A percentile compares a stretch with the other conserved stretches of the same genome.
Evolutionary conservation across 2,888 invertebrate genomes (phyloP).

Genomic region (Smittia aterrima): DNA sequence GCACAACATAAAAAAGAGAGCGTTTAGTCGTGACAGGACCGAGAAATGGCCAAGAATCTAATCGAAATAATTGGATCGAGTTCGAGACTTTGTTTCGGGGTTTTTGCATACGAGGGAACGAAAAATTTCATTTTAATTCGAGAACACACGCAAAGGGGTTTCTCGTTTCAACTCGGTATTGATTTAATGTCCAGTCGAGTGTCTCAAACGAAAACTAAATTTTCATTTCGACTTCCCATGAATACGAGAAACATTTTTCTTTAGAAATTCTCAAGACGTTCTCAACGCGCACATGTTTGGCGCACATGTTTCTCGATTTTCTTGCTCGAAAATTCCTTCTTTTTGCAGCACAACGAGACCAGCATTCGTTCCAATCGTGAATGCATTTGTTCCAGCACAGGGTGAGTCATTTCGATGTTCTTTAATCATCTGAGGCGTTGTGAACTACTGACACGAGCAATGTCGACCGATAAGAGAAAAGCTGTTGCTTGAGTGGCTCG

Average conservation of each 20-base stretch:
- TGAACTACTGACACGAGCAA: too few relatives aligned
- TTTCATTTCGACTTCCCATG: background rate
- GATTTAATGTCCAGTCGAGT: background rate
- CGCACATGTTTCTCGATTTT: conserved; percentile 11
- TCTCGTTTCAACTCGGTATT: background rate
- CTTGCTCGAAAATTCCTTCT: background rate
- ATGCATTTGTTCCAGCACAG: background rate
- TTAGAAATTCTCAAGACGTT: background rate
- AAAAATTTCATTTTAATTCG: background rate
- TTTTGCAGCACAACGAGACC: conserved; percentile 2
- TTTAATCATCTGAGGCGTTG: too few relatives aligned
- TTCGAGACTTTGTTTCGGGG: background rate
- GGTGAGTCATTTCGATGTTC: background rate
- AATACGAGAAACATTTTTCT: background rate
- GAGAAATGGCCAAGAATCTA: background rate
- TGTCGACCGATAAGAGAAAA: too few relatives aligned
- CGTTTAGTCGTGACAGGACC: background rate
- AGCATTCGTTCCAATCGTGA: background rate
- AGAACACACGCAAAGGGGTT: background rate
- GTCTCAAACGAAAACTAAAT: background rate
- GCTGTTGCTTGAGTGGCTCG: too few relatives aligned
- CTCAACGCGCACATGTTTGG: conserved; percentile 15
- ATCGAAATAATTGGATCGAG: background rate
- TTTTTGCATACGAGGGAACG: background rate
- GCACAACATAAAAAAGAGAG: conserved; percentile 8